Base-by-base conservation (phyloP, 1,140 invertebrate genomes). In the Triops longicaudatus region DNA sequence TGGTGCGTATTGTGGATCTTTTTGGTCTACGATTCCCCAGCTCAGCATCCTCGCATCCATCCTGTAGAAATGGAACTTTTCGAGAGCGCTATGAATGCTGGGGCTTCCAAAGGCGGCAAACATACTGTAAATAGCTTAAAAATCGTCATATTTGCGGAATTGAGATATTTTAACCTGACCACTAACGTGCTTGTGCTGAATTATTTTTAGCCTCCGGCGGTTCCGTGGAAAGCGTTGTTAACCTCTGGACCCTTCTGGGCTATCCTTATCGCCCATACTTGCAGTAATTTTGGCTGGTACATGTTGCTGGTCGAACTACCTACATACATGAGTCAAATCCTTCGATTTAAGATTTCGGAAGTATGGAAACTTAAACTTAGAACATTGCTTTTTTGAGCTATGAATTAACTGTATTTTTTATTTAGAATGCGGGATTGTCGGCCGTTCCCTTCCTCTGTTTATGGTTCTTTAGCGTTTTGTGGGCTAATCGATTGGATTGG, bases 251-350 rank as follows among this genome's bases (percentile, higher is more conserved):
- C 95, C 0, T 94, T 98, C 4, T 97, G 94, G 93, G 95, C 95
- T 1, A 94, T 98, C 81, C 88, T 97, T 75, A 84, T 96, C 26
- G 93, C 93, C 0, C 96, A 98, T 83, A 93, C 90, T 43, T 90
- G 93, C 76, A 94, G 94, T 78, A 96, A 98, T 78, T 98, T 96
- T 86, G 93, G 94, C 0, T 97, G 96, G 85, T 98, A 98, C 85
- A 97, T 93, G 4, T 90, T 98, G 72, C 89, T 98, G 74, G 95
- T 95, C 83, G 93, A 96, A 82, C 86, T 98, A 76, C 97, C 97
- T 10, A 96, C 92, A 0, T 99, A 96, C 84, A 92, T 98, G 89
- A 93, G 95, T 81, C 89, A 92, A 81, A 93, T 98, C 75, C 86
- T 98, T 10, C 87, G 92, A 80, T 96, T 92, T 81, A 89, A 95